These are phyloP conservation scores for Enteromius afrohamiltoni DNA, from an alignment of 2,797 vertebrate genomes.

Conservation along the genomic window DNA sequence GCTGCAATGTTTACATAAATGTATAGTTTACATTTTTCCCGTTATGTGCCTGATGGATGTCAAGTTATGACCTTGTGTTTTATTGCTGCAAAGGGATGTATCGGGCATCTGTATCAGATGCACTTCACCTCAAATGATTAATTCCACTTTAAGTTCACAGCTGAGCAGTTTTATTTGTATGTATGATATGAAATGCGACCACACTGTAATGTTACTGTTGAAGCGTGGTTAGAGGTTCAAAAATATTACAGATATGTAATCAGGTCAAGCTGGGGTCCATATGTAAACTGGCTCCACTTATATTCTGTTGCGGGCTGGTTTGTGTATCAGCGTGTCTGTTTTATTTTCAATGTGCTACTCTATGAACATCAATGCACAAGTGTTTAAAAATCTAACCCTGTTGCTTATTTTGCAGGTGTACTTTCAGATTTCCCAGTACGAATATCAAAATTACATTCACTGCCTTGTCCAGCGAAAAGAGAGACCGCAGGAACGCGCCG, in stretches of 20 bases:
- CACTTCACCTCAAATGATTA: neutral
- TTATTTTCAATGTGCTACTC: neutral
- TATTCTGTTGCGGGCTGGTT: slow-evolving; percentile 32
- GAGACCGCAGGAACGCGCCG: slow-evolving; percentile 89
- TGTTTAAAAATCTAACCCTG: neutral
- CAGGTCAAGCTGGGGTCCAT: slow-evolving; percentile 47
- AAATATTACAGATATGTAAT: slow-evolving; percentile 48
- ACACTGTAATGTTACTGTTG: neutral
- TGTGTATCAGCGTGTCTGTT: neutral
- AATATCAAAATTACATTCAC: slow-evolving; percentile 99
- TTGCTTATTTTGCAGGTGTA: slow-evolving; percentile 81
- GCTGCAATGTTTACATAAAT: neutral
- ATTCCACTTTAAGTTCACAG: neutral
- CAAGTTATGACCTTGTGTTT: neutral
- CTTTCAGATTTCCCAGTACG: slow-evolving; percentile 97
- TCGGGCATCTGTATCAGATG: neutral
- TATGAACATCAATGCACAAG: neutral
- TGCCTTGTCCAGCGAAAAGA: slow-evolving; percentile 89
- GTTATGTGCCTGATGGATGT: neutral
- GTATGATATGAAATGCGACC: neutral
- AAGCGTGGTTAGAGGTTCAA: neutral
- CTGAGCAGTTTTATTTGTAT: neutral
- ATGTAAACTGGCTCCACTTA: slow-evolving; percentile 48
- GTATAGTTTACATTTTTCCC: neutral
- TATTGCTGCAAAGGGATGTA: neutral